Base-by-base conservation (phyloP, 2,113 vertebrate genomes). In the Drymodes brunneopygia region DNA sequence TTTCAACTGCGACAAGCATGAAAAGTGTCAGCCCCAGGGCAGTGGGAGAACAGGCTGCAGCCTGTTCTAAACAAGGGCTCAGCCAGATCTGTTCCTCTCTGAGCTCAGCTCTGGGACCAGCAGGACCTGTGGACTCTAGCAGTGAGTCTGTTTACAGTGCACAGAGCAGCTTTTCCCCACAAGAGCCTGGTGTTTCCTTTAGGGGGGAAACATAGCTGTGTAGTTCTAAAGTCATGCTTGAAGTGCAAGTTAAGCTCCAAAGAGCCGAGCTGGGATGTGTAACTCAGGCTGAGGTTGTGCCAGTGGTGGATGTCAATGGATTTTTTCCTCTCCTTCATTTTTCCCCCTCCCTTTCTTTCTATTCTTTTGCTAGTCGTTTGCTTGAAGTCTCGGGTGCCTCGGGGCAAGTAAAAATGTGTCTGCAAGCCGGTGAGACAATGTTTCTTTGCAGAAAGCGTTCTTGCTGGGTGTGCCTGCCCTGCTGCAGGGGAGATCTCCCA, bases 1-100 rank as follows among this genome's bases (percentile, higher is more conserved):
- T 87, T 72, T 96, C 66, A 33, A 35, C 74, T 86, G 84, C 91
- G 90, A 94, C 85, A 90, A 54, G 81, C 91, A 86, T 95, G 93
- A 85, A 54, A 84, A 95, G 85, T 40, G 54, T 86, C 81, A 80
- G 79, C 60, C 71, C 42, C 29, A 25, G 77, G 74, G 66, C 81
- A 80, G 51, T 11, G 47, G 28, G 2, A 64, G 54, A 47, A 40
- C 66, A 53, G 61, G 16, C 81, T 74, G 57, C 78, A 89, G 89
- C 60, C 53, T 73, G 9, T 36, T 33, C 25, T 35, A 60, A 77
- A n/a, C 23, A 16, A 75, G 35, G 45, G 62, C 74, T 94, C 58
- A 54, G 35, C 51, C 71, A 44, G 47, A 65, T 72, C 91, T 65
- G 19, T 42, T 31, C 29, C 33, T 73, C 29, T 65, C 66, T 69